These are phyloP conservation scores for Macropodus opercularis DNA, from an alignment of 2,797 vertebrate species.

Conservation along the genomic window DNA sequence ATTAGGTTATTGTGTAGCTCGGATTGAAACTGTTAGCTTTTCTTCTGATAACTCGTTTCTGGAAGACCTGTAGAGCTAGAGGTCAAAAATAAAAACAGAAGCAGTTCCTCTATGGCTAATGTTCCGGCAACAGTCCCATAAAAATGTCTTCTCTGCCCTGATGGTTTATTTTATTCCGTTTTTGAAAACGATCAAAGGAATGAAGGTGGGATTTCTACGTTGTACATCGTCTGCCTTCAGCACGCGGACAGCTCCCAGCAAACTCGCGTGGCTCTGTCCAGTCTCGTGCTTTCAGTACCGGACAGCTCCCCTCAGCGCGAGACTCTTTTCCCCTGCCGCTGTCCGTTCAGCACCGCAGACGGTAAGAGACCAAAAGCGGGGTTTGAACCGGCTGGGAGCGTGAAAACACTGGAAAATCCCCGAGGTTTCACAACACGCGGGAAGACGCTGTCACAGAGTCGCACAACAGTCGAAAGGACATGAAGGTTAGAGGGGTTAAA, in stretches of 20 bases:
- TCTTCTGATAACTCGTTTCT: background rate
- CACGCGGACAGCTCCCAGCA: constrained; percentile 43
- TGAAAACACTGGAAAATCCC: constrained; percentile 28
- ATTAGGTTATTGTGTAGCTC: background rate
- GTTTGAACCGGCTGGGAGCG: background rate
- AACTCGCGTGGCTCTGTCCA: background rate
- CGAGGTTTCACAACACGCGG: constrained; percentile 11
- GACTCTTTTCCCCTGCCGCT: background rate
- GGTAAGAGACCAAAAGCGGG: background rate
- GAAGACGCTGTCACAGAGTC: constrained; percentile 4
- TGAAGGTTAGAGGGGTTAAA: constrained; percentile 13
- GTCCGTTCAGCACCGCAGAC: constrained; percentile 44
- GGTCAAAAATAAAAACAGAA: constrained; percentile 22
- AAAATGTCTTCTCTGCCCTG: background rate
- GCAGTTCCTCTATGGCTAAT: constrained; percentile 20
- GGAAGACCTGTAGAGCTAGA: constrained; percentile 48
- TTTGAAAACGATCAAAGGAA: background rate
- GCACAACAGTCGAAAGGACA: background rate
- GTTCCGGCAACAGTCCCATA: background rate
- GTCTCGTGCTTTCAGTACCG: constrained; percentile 66
- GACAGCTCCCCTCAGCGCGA: constrained; percentile 61
- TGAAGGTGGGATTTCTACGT: background rate
- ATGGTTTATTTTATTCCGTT: constrained; percentile 8
- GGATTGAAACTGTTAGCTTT: background rate
- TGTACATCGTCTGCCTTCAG: constrained; percentile 11